A percentile compares a stretch with the other conserved stretches of the same genome.
Evolutionary conservation across 2,113 vertebrate genomes (phyloP).

Genomic region (Globicephala melas): DNA sequence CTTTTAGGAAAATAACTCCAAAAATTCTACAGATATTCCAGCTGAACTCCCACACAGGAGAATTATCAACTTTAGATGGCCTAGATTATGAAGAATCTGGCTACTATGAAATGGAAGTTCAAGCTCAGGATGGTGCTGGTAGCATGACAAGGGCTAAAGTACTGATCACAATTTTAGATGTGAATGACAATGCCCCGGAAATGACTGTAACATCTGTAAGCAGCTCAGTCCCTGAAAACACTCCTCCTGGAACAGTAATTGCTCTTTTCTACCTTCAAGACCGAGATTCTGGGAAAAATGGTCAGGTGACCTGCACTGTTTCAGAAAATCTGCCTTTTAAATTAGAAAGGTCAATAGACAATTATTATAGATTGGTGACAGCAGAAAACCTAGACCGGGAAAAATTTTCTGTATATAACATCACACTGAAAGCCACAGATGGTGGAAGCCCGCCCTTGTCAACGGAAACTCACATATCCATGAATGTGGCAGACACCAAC

Average conservation of each 20-base stretch:
- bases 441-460: slow-evolving; percentile 71
- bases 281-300: slow-evolving; percentile 83
- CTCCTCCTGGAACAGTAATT: slow-evolving; percentile 76
- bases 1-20: slow-evolving; percentile 67
- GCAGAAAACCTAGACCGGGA: slow-evolving; percentile 77
- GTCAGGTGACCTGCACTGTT: slow-evolving; percentile 79
- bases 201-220: slow-evolving; percentile 71
- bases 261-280: slow-evolving; percentile 84
- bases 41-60: slow-evolving; percentile 67
- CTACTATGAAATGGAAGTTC: slow-evolving; percentile 76
- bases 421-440: slow-evolving; percentile 76
- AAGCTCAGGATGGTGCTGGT: slow-evolving; percentile 84
- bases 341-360: slow-evolving; percentile 76
- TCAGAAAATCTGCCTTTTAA: slow-evolving; percentile 79
- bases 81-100: slow-evolving; percentile 77
- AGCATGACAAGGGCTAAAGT: slow-evolving; percentile 80
- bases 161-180: slow-evolving; percentile 81
- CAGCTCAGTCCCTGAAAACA: slow-evolving; percentile 79
- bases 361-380: slow-evolving; percentile 84
- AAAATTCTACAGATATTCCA: slow-evolving; percentile 63
- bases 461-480: slow-evolving; percentile 81
- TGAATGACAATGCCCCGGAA: slow-evolving; percentile 82
- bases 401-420: slow-evolving; percentile 66
- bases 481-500: slow-evolving; percentile 86
- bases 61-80: slow-evolving; percentile 56